Evolutionary conservation across 2,888 invertebrate species (phyloP).

Genomic region (Salpingus planirostris): DNA sequence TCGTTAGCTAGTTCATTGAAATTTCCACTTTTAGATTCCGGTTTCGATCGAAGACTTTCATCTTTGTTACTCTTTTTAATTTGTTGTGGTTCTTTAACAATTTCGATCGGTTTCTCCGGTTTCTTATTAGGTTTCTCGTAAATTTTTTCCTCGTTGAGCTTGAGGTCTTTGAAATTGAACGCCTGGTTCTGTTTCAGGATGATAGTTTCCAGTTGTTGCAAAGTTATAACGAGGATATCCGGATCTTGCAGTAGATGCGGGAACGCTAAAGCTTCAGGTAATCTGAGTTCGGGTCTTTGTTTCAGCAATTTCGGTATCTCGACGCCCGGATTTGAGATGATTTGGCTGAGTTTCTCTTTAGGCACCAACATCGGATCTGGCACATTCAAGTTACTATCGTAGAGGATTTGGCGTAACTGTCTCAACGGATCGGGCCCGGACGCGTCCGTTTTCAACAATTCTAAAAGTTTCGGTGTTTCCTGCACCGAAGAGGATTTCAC

Average conservation of each 20-base stretch:
- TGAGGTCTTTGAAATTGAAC: conserved; percentile 24
- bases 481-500: conserved; percentile 12
- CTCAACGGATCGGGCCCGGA: conserved; percentile 55
- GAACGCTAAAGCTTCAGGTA: conserved; percentile 65
- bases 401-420: conserved; percentile 61
- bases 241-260: conserved; percentile 68
- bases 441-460: conserved; percentile 40
- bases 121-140: conserved; percentile 22
- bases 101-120: not conserved
- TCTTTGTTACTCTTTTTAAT: not conserved
- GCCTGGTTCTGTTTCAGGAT: conserved; percentile 46
- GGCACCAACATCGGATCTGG: conserved; percentile 78
- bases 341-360: conserved; percentile 60
- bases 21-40: conserved; percentile 8
- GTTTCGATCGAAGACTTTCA: no score
- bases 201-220: conserved; percentile 62
- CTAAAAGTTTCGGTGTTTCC: conserved; percentile 39
- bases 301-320: conserved; percentile 69
- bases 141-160: conserved; percentile 4
- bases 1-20: conserved; percentile 48
- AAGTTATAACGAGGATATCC: conserved; percentile 66
- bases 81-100: not conserved
- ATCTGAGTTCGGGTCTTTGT: conserved; percentile 61
- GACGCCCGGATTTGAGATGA: conserved; percentile 61
- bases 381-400: conserved; percentile 58